Base-by-base conservation (phyloP, 2,113 vertebrate genomes). In the Hemicordylus capensis region DNA sequence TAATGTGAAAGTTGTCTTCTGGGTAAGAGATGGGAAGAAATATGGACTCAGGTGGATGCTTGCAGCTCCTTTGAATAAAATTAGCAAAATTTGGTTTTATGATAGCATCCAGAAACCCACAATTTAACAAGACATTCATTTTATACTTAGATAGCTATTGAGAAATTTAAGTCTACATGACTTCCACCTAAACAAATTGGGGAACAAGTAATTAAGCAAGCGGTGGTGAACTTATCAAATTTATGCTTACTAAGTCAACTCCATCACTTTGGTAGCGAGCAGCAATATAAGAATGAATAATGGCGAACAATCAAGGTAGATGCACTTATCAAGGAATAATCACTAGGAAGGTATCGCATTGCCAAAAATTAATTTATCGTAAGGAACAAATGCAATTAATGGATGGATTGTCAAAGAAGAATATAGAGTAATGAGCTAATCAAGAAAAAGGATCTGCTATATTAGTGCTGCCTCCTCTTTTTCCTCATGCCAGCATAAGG, bases 301-400 rank as follows among this genome's bases (percentile, higher is more conserved):
- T 48, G 56, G 54, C 64, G 61, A 31, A 17, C 76, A 12, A 22
- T 28, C 15, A 46, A 61, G 44, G 84, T 61, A 78, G 67, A 28
- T 61, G 44, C 31, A 85, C 61, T 79, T 59, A 79, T 48, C 42
- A 48, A 79, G 54, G 66, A 37, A 48, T 79, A 79, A 85, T 85
- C 67, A 48, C 66, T 20, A 12, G 8, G 42, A 61, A 48, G 26
- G 39, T 37, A 85, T 78, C n/a, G 2, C 84, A 61, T 14, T 54
- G 11, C 37, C 54, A 34, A 19, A 39, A 85, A 79, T 79, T 46
- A 79, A 85, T 70, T 58, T 79, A 70, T 85, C 76, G 34, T 3
- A 44, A 61, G 64, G 51, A 79, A 72, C 66, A 79, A 72, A 79
- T 61, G 66, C n/a, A 79, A 85, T 79, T 79, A 85, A 72, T 70